These are phyloP conservation scores for Cydia splendana DNA, from an alignment of 1,140 invertebrate genomes.

Conservation along the genomic window DNA sequence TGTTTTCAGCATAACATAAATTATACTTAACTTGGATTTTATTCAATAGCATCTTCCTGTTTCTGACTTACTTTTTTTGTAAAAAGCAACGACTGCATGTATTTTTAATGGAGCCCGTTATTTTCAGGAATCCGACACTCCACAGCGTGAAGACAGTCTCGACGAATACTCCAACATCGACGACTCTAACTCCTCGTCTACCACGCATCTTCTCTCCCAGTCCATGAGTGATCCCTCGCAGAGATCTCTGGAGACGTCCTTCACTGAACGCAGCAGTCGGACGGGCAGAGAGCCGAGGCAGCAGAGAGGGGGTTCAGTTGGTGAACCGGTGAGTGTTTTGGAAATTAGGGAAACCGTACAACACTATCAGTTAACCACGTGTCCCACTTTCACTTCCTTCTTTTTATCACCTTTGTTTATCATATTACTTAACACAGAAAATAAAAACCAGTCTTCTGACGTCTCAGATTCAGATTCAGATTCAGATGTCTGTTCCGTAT, in stretches of 20 bases:
- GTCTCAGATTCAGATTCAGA: too few species aligned
- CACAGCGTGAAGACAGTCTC: slow-evolving; percentile 66
- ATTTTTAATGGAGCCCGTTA: background rate
- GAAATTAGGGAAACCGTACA: background rate
- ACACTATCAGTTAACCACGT: too few species aligned
- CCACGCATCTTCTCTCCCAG: slow-evolving; percentile 67
- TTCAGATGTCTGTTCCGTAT: too few species aligned
- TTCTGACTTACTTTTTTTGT: background rate
- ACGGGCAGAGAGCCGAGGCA: slow-evolving; percentile 42
- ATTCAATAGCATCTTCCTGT: background rate
- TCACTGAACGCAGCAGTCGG: slow-evolving; percentile 51
- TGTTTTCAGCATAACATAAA: too few species aligned
- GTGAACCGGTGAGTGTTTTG: slow-evolving; percentile 49
- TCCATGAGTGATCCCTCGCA: slow-evolving; percentile 64
- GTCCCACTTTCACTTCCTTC: too few species aligned
- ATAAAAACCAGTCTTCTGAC: too few species aligned
- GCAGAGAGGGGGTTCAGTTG: slow-evolving; percentile 52
- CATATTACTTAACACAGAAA: too few species aligned
- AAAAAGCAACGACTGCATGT: too few species aligned
- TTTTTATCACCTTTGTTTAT: too few species aligned
- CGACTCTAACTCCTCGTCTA: slow-evolving; percentile 64
- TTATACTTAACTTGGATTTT: too few species aligned
- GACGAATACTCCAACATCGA: slow-evolving; percentile 66
- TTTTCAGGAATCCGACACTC: slow-evolving; percentile 64
- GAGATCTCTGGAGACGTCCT: slow-evolving; percentile 57